Percentiles rank a stretch among this genome's conserved stretches.
These are phyloP conservation scores for Hemitrygon akajei DNA, from an alignment of 2,797 vertebrate genomes.

Conservation along the genomic window DNA sequence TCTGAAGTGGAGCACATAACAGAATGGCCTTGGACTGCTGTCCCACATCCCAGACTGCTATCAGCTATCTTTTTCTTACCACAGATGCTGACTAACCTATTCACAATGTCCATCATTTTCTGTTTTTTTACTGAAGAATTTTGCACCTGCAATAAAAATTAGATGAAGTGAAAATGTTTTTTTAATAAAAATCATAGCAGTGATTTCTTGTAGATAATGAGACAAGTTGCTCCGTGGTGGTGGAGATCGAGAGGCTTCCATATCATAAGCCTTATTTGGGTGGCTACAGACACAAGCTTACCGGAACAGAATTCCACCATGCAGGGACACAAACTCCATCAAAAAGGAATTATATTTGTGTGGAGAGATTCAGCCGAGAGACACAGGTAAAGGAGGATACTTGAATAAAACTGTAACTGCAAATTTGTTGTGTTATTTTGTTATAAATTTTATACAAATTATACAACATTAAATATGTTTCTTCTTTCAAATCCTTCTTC, in stretches of 20 bases:
- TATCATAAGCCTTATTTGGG: slow-evolving; percentile 76
- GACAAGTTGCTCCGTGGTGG: slow-evolving; percentile 61
- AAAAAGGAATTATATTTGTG: slow-evolving; percentile 58
- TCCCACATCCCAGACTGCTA: neutral
- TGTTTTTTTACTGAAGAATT: too few species aligned
- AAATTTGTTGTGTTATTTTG: neutral
- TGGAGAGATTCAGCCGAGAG: slow-evolving; percentile 62
- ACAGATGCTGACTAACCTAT: too few species aligned
- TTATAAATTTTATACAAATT: neutral
- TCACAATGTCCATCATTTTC: too few species aligned
- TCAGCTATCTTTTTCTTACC: too few species aligned
- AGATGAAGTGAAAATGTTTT: neutral
- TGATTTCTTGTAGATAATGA: slow-evolving; percentile 48
- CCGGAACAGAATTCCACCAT: slow-evolving; percentile 74
- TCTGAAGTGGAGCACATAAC: neutral
- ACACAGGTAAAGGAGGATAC: slow-evolving; percentile 67
- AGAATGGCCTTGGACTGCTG: neutral
- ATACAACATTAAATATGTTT: neutral
- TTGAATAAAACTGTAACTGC: neutral
- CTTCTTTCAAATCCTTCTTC: neutral
- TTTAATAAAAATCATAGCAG: neutral
- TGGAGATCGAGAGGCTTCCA: slow-evolving; percentile 69
- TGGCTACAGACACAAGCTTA: slow-evolving; percentile 73
- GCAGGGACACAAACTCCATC: slow-evolving; percentile 74
- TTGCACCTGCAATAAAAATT: neutral